Evolutionary conservation across 1,140 invertebrate species (phyloP), one percentile per base, ranked within the genome.

Genomic region (Trichogramma pretiosum): DNA sequence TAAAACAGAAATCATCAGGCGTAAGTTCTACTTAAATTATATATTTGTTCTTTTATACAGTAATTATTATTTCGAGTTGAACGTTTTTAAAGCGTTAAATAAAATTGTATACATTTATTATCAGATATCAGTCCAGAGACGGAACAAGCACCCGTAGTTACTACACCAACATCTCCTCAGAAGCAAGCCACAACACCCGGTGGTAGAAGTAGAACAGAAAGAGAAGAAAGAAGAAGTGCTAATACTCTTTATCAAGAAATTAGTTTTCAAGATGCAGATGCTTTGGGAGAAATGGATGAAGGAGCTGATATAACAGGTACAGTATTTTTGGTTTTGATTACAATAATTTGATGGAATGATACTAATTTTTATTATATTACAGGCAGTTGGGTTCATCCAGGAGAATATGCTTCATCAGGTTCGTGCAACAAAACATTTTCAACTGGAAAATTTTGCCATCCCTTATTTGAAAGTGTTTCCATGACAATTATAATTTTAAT

Each of bases 321-420:
- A 62, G 49, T 46, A 37, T 34, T 34, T 16, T n/a, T 30, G 7
- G 13, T 8, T 30, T 13, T 7, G 13, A 30, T 30, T 30, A 9
- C 7, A 9, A 24, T 11, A 26, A 4, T 24, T 34, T 5, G 28
- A 13, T 1, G 2, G 28, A 16, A 23, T 49, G 10, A 19, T 48
- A 28, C 53, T 46, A 47, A 30, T 50, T 33, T 57, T 33, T 30
- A 22, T 48, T 46, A 11, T 3, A 46, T 53, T 71, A 49, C 73
- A 95, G 93, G 94, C 62, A 88, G 88, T 67, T 92, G 89, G 85
- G 93, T 98, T 51, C 93, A 98, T 79, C 94, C 93, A 60, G 93
- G 92, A 63, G 94, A 98, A 76, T 98, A 96, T 77, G 93, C 94
- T 30, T 96, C 93, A 48, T 94, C 93, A 75, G 93, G 94, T 98